Evolutionary conservation across 1,140 invertebrate species (phyloP), one percentile per base, ranked within the genome.

Genomic region (Drosophila sucinea): DNA sequence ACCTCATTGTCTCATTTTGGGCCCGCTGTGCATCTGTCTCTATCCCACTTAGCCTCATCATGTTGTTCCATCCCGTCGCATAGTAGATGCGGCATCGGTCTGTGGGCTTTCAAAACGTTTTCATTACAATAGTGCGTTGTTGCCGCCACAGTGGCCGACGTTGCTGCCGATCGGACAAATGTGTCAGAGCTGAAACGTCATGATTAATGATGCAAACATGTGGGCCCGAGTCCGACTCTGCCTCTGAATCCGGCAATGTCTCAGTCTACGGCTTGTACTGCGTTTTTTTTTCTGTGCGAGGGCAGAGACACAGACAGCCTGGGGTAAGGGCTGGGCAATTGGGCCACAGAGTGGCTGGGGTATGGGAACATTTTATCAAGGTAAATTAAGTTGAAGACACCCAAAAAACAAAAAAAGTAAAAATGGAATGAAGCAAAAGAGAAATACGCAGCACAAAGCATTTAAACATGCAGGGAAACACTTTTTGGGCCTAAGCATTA

Each of bases 181-280:
- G 85, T 90, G 85, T 90, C 85, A 85, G 85, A 84, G 85, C 81
- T 89, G 85, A 89, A 89, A 84, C 81, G 78, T 89, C 85, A 89
- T 89, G 85, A 89, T 89, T 89, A 89, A 89, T 89, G 85, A 89
- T 89, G 85, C 85, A 78, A 89, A 74, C 85, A 89, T 89, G 85
- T 90, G 85, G 85, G 85, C 85, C 77, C 71, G 78, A 60, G 57
- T 69, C 65, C 33, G 78, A 35, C 64, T 74, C 65, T 55, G 72
- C 35, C 71, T 82, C 54, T 54, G 70, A 77, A 58, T 73, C 40
- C 54, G 71, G 54, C 70, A 47, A 66, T 68, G 69, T 33, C 60
- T 70, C 51, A 7, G 62, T 55, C 71, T 66, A 29, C 55, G 73
- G 64, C 60, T 63, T 47, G 29, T 47, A 72, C 56, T 70, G 62